phyloP scores from a whole-genome alignment of 1,140 invertebrate genomes.

The Drosophila mayri region DNA sequence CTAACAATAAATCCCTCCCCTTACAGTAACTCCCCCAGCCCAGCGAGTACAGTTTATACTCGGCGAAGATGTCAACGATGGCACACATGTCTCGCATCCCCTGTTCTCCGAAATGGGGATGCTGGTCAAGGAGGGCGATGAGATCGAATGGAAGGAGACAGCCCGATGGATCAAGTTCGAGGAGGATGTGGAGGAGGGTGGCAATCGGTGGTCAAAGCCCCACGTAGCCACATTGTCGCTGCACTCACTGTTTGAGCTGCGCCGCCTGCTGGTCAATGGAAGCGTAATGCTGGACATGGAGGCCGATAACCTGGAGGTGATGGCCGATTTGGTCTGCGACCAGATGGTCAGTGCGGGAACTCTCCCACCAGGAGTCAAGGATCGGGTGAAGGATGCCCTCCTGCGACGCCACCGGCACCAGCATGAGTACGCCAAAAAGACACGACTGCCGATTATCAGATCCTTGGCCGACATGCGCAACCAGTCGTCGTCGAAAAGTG shows the following conservation, averaged over 20 bases:
- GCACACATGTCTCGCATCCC: constrained; percentile 92
- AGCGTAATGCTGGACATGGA: constrained; percentile 97
- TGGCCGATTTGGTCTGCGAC: constrained; percentile 96
- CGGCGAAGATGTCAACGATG: constrained; percentile 96
- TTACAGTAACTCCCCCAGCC: constrained; percentile 92
- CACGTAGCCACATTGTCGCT: constrained; percentile 96
- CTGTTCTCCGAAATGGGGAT: constrained; percentile 99
- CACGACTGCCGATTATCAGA: constrained; percentile 96
- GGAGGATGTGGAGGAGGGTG: constrained; percentile 97
- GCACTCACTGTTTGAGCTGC: constrained; percentile 95
- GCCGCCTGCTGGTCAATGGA: constrained; percentile 94
- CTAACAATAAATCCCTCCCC: neutral
- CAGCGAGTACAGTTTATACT: constrained; percentile 98
- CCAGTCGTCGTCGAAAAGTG: constrained; percentile 97
- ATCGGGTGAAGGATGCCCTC: constrained; percentile 94
- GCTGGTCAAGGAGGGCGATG: constrained; percentile 93
- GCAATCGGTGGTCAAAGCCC: constrained; percentile 97
- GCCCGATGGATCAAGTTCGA: constrained; percentile 98
- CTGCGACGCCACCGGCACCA: constrained; percentile 97
- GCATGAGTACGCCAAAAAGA: constrained; percentile 92
- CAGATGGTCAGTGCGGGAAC: constrained; percentile 94
- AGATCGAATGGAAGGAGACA: constrained; percentile 98
- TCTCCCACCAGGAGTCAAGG: constrained; percentile 90
- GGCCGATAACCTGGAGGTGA: constrained; percentile 92
- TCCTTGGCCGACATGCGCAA: constrained; percentile 98